Percentiles rank a stretch among this genome's conserved stretches.
These are phyloP conservation scores for Dysmachus trigonus DNA, from an alignment of 2,888 invertebrate species.

Conservation along the genomic window DNA sequence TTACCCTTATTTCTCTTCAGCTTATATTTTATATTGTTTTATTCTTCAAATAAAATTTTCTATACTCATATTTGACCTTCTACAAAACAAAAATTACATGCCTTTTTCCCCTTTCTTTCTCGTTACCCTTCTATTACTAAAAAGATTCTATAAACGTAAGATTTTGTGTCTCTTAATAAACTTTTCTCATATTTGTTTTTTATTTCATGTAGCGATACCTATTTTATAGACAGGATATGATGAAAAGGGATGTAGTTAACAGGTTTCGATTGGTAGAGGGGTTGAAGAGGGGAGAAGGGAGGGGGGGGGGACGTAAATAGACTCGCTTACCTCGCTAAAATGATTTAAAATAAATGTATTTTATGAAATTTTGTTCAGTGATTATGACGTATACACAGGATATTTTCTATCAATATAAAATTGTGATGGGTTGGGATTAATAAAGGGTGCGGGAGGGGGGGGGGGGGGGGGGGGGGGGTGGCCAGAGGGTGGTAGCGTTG, in stretches of 20 bases:
- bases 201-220: too few species aligned
- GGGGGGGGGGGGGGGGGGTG: background rate
- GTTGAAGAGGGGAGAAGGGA: background rate
- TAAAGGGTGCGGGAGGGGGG: background rate
- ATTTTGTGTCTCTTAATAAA: too few species aligned
- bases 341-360: constrained; percentile 19
- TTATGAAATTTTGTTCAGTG: background rate
- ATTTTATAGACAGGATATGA: too few species aligned
- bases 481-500: background rate
- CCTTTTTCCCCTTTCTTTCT: too few species aligned
- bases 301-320: background rate
- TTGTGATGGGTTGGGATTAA: background rate
- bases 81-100: too few species aligned
- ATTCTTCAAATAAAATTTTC: background rate
- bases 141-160: too few species aligned
- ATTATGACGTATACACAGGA: background rate
- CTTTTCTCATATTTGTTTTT: too few species aligned
- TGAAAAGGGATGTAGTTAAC: too few species aligned
- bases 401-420: too few species aligned
- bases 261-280: too few species aligned
- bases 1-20: background rate
- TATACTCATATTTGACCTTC: background rate
- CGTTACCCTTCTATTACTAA: too few species aligned
- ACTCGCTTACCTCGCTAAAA: background rate
- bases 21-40: background rate